These are phyloP conservation scores for Chloropsis hardwickii DNA, from an alignment of 2,113 vertebrate species.

Conservation along the genomic window DNA sequence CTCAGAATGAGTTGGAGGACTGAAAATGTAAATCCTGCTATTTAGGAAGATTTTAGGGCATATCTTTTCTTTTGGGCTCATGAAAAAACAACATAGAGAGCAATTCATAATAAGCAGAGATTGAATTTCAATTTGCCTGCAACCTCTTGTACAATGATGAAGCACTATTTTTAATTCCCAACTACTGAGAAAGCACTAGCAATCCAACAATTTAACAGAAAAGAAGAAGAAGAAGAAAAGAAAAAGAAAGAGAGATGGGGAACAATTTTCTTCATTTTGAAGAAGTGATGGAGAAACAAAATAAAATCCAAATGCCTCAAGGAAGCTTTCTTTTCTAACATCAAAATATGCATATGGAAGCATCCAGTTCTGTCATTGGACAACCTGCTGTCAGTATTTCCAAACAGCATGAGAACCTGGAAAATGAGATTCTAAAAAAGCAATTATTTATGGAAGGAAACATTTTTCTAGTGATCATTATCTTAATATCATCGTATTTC, in stretches of 20 bases:
- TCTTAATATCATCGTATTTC: not conserved
- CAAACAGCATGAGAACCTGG: not conserved
- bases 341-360: not conserved
- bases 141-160: not conserved
- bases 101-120: not conserved
- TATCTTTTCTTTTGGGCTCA: not conserved
- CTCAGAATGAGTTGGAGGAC: not conserved
- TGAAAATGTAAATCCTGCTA: not conserved
- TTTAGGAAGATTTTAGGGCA: not conserved
- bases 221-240: not conserved
- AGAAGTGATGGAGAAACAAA: not conserved
- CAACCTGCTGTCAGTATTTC: not conserved
- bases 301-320: not conserved
- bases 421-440: not conserved
- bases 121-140: not conserved
- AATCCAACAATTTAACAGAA: not conserved
- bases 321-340: not conserved
- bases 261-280: not conserved
- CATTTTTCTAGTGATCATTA: not conserved
- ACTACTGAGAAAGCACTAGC: not conserved
- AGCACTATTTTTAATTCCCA: not conserved
- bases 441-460: not conserved
- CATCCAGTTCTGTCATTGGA: not conserved
- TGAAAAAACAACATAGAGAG: not conserved
- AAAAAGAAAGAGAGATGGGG: rapidly evolving